Percentiles rank a stretch among this genome's conserved stretches.
phyloP scores from a whole-genome alignment of 2,888 invertebrate genomes.

The Alloplasta piceator region DNA sequence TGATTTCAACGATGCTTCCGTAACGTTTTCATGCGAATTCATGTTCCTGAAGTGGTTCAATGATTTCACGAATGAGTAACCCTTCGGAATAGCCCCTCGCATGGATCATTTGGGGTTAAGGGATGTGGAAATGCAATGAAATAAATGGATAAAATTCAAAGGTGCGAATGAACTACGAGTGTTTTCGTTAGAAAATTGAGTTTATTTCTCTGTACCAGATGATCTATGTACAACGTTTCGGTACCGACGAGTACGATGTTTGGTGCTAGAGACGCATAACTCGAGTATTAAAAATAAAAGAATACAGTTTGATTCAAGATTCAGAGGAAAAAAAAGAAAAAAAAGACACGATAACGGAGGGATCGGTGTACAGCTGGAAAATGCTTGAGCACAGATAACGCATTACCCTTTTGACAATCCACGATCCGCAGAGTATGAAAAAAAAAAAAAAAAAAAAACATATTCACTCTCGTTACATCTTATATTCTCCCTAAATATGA shows the following conservation, averaged over 20 bases:
- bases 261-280: conserved; percentile 74
- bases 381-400: conserved; percentile 68
- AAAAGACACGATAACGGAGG: too few relatives aligned
- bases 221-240: conserved; percentile 82
- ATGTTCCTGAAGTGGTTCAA: too few relatives aligned
- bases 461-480: conserved; percentile 42
- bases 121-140: background rate
- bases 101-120: conserved; percentile 44
- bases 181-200: conserved; percentile 82
- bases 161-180: conserved; percentile 20
- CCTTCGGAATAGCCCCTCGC: too few relatives aligned
- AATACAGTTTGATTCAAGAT: conserved; percentile 56
- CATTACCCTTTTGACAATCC: conserved; percentile 68
- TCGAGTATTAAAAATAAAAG: conserved; percentile 74
- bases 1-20: too few relatives aligned
- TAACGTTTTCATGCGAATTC: too few relatives aligned
- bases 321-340: background rate
- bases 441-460: conserved; percentile 53
- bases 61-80: too few relatives aligned
- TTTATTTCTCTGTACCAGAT: conserved; percentile 83
- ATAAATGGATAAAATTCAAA: conserved; percentile 31
- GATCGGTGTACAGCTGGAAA: conserved; percentile 31
- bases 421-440: conserved; percentile 68
- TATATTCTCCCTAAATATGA: conserved; percentile 23
- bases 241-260: conserved; percentile 80